Evolutionary conservation across 2,888 invertebrate genomes (phyloP).

Genomic region (Perizoma affinitatum): DNA sequence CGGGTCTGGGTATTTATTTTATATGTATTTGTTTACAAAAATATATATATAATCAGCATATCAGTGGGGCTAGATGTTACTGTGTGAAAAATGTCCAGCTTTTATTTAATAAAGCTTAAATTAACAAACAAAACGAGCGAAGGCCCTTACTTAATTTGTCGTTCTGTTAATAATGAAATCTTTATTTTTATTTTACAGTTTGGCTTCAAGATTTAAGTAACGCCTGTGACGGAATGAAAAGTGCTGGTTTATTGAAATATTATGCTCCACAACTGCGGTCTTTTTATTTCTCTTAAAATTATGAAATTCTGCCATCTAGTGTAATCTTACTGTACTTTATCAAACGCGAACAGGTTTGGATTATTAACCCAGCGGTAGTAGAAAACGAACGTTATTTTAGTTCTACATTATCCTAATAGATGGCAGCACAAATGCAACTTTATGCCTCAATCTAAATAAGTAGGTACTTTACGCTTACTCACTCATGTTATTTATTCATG

Average conservation of each 20-base stretch:
- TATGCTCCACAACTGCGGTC: slow-evolving; percentile 42
- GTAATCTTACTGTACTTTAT: slow-evolving; percentile 3
- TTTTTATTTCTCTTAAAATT: background rate
- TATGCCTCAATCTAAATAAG: no score
- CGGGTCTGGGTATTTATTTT: no score
- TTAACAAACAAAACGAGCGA: no score
- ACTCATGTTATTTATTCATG: no score
- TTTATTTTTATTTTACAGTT: slow-evolving; percentile 56
- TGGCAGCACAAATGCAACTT: slow-evolving; percentile 1
- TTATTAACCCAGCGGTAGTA: background rate
- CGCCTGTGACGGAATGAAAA: background rate
- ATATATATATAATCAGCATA: no score
- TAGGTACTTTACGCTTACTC: no score
- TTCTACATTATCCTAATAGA: slow-evolving; percentile 1
- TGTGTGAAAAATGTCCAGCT: no score
- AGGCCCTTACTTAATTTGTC: no score
- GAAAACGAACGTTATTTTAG: slow-evolving; percentile 1
- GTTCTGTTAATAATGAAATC: background rate
- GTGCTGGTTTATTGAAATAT: background rate
- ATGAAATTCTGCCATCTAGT: slow-evolving; percentile 16
- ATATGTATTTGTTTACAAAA: no score
- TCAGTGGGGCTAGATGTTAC: no score
- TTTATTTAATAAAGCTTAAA: no score
- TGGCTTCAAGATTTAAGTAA: slow-evolving; percentile 61
- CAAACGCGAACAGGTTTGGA: background rate